Evolutionary conservation across 2,113 vertebrate species (phyloP).

Genomic region (Terrapene triunguis): DNA sequence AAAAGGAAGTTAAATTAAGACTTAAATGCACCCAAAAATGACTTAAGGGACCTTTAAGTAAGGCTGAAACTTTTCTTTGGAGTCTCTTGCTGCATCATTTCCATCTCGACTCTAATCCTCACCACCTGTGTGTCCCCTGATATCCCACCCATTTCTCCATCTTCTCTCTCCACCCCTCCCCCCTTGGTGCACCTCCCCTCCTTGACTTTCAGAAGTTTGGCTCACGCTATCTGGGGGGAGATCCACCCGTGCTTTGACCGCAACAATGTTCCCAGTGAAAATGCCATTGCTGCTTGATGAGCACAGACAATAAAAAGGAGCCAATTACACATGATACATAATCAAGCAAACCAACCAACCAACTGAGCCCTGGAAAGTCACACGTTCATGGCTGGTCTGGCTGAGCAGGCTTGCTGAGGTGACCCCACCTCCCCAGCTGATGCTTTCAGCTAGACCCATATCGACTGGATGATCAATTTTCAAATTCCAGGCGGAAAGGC

Average conservation of each 20-base stretch:
- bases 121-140: background rate
- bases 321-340: background rate
- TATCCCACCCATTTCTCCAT: background rate
- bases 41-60: slow-evolving; percentile 54
- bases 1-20: slow-evolving; percentile 52
- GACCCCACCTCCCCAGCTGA: background rate
- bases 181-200: background rate
- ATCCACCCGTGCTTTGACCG: background rate
- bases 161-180: background rate
- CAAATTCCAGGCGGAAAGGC: slow-evolving; percentile 29
- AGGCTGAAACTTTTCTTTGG: background rate
- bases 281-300: background rate
- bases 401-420: background rate
- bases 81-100: background rate
- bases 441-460: background rate
- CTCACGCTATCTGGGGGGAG: background rate
- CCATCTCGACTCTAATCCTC: background rate
- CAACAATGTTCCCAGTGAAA: background rate
- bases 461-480: slow-evolving; percentile 31
- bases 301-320: slow-evolving; percentile 28
- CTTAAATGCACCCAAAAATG: slow-evolving; percentile 64
- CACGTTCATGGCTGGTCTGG: background rate
- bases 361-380: slow-evolving; percentile 31
- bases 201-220: background rate
- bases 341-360: slow-evolving; percentile 29